Base-by-base conservation (phyloP, 1,140 invertebrate species). In the Leptinotarsa lineolata region DNA sequence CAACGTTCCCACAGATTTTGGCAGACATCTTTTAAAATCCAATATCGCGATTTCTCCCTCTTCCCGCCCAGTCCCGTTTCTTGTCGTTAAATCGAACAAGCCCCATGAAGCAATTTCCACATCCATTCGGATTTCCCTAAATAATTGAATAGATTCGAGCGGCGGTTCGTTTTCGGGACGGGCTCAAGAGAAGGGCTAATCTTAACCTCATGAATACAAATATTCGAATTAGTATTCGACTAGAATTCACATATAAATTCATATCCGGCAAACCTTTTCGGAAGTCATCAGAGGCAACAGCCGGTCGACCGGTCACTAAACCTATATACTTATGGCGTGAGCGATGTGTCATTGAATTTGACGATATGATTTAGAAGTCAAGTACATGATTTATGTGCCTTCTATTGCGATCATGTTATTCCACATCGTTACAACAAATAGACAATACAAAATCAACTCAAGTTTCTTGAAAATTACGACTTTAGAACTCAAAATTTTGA, bases 131-230 rank as follows among this genome's bases (percentile, higher is more conserved):
- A 68, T 68, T 68, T 68, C 48, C 67, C 67, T 65, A 64, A 73
- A 68, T 45, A 61, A 73, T 68, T 60, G 54, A 73, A 60, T 58
- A 24, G 65, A 58, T 44, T 59, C 30, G 24, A 48, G 58, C 20
- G 58, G 20, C 54, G 61, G n/a, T 22, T 54, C 72, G 24, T 46
- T 45, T 63, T 71, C 18, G 59, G 30, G 24, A 22, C 59, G 45
- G 15, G 22, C 16, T 22, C 48, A 54, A 18, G n/a, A 54, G 63
- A 30, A 66, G 64, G 66, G 58, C 46, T 74, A 74, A 76, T 76
- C 72, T 73, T 65, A 68, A 22, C 68, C 68, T 63, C 61, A 70
- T 72, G 75, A 74, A 76, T 76, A 74, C 72, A 74, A 71, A 74
- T 76, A 68, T 60, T 68, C 58, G 44, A 74, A 74, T 74, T 76